Evolutionary conservation across 1,140 invertebrate genomes (phyloP).

Genomic region (Gryon sp.): DNA sequence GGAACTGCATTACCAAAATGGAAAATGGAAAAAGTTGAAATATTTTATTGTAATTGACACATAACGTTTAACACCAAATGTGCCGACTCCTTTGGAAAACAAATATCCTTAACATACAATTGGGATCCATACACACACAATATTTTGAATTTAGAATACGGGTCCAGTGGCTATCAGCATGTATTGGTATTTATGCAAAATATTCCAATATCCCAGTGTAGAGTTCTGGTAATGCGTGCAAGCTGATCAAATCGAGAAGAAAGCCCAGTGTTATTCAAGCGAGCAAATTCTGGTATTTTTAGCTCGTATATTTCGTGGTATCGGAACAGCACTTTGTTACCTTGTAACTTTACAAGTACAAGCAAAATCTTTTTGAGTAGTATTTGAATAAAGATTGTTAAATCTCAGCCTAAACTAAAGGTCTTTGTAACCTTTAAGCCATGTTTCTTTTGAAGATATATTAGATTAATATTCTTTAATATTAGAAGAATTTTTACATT

Average conservation of each 20-base stretch:
- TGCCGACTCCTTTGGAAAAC: no score
- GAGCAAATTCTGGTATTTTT: slow-evolving; percentile 17
- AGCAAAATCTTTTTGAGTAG: slow-evolving; percentile 1
- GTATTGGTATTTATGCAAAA: slow-evolving; percentile 41
- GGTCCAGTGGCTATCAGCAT: slow-evolving; percentile 34
- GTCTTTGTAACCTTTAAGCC: slow-evolving; percentile 10
- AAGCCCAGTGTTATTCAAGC: slow-evolving; percentile 5
- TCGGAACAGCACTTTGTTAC: slow-evolving; percentile 20
- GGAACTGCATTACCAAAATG: no score
- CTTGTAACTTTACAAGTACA: slow-evolving; percentile 12
- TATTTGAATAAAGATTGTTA: slow-evolving; percentile 11
- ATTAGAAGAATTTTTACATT: no score
- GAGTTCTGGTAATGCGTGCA: slow-evolving; percentile 14
- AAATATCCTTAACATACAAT: no score
- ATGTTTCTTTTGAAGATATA: no score
- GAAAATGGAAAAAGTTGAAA: no score
- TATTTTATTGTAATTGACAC: no score
- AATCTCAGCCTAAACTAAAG: slow-evolving; percentile 3
- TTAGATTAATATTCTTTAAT: no score
- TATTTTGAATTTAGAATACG: slow-evolving; percentile 35
- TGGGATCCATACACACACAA: slow-evolving; percentile 8
- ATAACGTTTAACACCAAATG: no score
- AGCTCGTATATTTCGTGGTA: slow-evolving; percentile 22
- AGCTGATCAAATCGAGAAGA: slow-evolving; percentile 29
- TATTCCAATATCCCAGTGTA: slow-evolving; percentile 39